Evolutionary conservation across 2,888 invertebrate genomes (phyloP), one percentile per base, ranked within the genome.

Genomic region (Ditula angustiorana): DNA sequence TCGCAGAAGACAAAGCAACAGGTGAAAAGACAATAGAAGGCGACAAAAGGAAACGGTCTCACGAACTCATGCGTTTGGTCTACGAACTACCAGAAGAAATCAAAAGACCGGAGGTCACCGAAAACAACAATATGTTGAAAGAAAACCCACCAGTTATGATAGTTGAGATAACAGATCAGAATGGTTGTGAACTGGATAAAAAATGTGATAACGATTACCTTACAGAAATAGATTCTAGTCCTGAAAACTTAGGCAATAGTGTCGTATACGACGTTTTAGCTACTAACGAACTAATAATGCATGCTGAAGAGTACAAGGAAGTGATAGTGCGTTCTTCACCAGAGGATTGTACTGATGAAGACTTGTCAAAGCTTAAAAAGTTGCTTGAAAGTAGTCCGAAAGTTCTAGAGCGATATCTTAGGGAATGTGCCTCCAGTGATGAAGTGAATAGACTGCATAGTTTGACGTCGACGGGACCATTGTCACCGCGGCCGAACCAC

Each of bases 341-440:
- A 0, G 90, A 90, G 21, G 87, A 88, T 13, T 85, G 86, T 58
- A 84, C 81, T 2, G 93, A 93, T 44, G 93, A 93, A 44, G 93
- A 93, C 33, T 78, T 93, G 69, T 55, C 76, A 23, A 89, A 91
- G 67, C 73, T 93, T 52, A 91, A 86, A 66, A 86, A 80, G 58
- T 69, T 92, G 11, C 75, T 93, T 67, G 89, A 88, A 57, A 78
- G 71, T 10, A 96, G 96, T 82, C 95, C 96, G 2, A 94, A 92
- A 66, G 91, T 95, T 55, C 93, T 96, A 75, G 97, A 97, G 82
- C 94, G 94, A 77, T 97, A 97, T 96, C 88, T 97, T 71, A 94
- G 94, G 61, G 96, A 97, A 72, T 95, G 95, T 79, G 97, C 97
- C 7, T 94, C 94, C 64, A 88, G 94, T 1, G 96, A 96, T 71